phyloP scores from a whole-genome alignment of 1,140 invertebrate genomes.

The Caerostris extrusa region DNA sequence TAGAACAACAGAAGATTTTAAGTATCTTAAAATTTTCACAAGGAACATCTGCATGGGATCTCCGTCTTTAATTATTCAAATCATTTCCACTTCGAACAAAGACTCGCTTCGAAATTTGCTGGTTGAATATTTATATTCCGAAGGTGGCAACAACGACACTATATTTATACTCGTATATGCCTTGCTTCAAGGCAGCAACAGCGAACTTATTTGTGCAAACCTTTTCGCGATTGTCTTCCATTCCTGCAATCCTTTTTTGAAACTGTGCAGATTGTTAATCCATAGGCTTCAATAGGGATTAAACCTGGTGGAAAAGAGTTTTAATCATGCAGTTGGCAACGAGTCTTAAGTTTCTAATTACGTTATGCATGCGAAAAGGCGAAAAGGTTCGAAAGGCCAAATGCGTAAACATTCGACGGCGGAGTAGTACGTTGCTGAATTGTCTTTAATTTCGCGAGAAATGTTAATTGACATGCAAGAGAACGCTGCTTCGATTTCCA shows the following conservation, averaged over 20 bases:
- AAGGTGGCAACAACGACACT: too few relatives aligned
- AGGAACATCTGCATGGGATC: not conserved
- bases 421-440: slow-evolving; percentile 54
- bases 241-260: slow-evolving; percentile 69
- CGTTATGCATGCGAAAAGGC: slow-evolving; percentile 35
- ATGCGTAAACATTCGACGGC: not conserved
- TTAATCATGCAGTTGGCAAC: slow-evolving; percentile 72
- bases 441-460: slow-evolving; percentile 74
- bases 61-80: slow-evolving; percentile 75
- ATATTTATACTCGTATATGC: not conserved
- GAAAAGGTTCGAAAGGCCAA: slow-evolving; percentile 44
- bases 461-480: slow-evolving; percentile 73
- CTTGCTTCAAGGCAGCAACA: too few relatives aligned
- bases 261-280: slow-evolving; percentile 74
- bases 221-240: slow-evolving; percentile 62
- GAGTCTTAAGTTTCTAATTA: slow-evolving; percentile 75
- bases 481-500: slow-evolving; percentile 54
- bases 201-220: slow-evolving; percentile 31
- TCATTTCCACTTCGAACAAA: slow-evolving; percentile 18
- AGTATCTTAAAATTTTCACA: slow-evolving; percentile 45
- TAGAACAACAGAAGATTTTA: slow-evolving; percentile 22
- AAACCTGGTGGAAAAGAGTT: slow-evolving; percentile 64
- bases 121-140: slow-evolving; percentile 63
- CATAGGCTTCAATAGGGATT: slow-evolving; percentile 70
- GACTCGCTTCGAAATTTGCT: slow-evolving; percentile 14